Base-by-base conservation (phyloP, 1,140 invertebrate species). In the Magallana ariakensis region DNA sequence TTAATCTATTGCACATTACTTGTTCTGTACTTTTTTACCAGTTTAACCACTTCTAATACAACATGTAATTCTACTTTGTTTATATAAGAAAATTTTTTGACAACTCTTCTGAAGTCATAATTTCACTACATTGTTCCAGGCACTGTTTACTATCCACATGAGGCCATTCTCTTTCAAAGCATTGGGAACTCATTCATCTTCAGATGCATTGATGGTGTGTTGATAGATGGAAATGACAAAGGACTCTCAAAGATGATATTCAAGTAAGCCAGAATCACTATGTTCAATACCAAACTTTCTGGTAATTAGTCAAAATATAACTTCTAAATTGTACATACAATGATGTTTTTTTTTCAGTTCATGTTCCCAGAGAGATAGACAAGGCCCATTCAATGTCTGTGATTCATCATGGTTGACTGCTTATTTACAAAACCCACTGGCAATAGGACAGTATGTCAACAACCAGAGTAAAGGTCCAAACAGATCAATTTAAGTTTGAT, bases 391-490 rank as follows among this genome's bases (percentile, higher is more conserved):
- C 80, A 81, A 92, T 16, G 90, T 92, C 10, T 94, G 94, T 90
- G 95, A 95, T 91, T 89, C 88, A n/a, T 92, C 92, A 19, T 95
- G 95, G 95, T 84, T 95, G 9, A 94, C 94, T 10, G 58, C 89
- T 10, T 81, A 88, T 85, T 94, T 94, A 10, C 22, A 93, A 11
- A 95, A 95, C 90, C 95, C 95, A 10, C 86, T 95, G 19, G 94
- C 94, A 89, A 92, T 95, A 55, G 95, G 95, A 7, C 95, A 95
- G 88, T 95, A 94, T 91, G 95, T 95, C 26, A 95, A 95, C 90
- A 95, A 95, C 87, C 93, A 94, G 54, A 92, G 89, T 54, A 91
- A 90, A 92, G 87, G 94, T 94, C 88, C 87, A 87, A 80, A 22
- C 33, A n/a, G 33, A 80, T 33, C 33, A 46, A 4, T 46, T 46